Base-by-base conservation (phyloP, 2,113 vertebrate species). In the Sinocyclocheilus rhinocerous region DNA sequence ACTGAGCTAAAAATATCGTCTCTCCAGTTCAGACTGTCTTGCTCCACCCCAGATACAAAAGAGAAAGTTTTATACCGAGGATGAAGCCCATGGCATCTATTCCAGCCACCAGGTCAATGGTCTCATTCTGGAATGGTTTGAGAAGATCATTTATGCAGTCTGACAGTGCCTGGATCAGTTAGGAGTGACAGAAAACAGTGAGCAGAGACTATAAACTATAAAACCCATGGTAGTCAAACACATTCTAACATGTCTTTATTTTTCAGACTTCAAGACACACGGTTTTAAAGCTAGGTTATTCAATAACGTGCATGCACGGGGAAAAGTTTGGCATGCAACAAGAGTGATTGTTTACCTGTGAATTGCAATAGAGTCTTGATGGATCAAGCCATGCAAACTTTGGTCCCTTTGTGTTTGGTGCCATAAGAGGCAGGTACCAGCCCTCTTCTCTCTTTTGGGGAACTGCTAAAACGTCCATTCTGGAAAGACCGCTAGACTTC, bases 11-110 rank as follows among this genome's bases (percentile, higher is more conserved):
- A 92, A 92, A 88, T 90, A 59, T n/a, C 24, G 4, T 39, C 39
- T 39, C 6, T 39, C 5, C 79, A 84, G 13, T 72, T 65, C 16
- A 26, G 2, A 55, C 26, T 55, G 24, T 70, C n/a, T 29, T 45
- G 50, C 13, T 10, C 13, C 4, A 10, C 3, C 67, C 45, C 57
- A 63, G 22, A 45, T 42, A 48, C 55, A 76, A 76, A 84, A 42
- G 24, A 50, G 39, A 76, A 57, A n/a, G 20, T 13, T 69, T 50
- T 87, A 93, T 93, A 97, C 97, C 96, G 12, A 97, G 93, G 85
- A 98, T 96, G 86, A 97, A 97, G 84, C 97, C 97, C 96, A 97
- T 97, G 84, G 96, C 96, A 1, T 97, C 97, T 0, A 97, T 96
- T 26, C 96, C 96, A 0, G 93, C 95, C 86, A 98, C 96, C 88